These are phyloP conservation scores for Urocolius indicus DNA, from an alignment of 2,113 vertebrate genomes.

Conservation along the genomic window DNA sequence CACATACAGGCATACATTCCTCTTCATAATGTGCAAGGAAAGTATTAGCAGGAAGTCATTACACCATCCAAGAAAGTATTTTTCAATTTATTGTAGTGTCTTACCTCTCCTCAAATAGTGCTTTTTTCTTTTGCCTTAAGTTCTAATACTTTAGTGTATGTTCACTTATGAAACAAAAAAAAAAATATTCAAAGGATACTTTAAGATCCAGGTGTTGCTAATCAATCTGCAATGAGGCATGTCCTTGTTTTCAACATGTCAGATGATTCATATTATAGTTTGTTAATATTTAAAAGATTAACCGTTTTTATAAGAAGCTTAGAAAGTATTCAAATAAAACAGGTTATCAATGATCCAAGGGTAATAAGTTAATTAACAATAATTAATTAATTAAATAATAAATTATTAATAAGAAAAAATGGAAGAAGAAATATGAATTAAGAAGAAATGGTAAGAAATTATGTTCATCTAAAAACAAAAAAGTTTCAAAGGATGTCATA, in stretches of 20 bases:
- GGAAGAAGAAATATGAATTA: not conserved
- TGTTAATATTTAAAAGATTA: not conserved
- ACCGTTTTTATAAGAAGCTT: not conserved
- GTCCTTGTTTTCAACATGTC: not conserved
- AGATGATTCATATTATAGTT: not conserved
- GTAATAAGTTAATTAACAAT: not conserved
- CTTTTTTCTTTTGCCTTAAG: not conserved
- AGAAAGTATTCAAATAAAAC: not conserved
- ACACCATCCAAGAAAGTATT: not conserved
- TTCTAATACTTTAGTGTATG: not conserved
- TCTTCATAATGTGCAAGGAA: not conserved
- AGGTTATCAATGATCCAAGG: not conserved
- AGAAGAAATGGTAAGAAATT: not conserved
- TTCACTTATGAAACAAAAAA: not conserved
- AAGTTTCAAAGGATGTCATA: not conserved
- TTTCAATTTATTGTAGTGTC: not conserved
- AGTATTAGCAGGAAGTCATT: not conserved
- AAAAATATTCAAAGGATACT: not conserved
- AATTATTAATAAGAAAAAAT: too few species aligned
- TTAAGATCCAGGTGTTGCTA: not conserved
- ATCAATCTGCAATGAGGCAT: not conserved
- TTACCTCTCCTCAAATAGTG: not conserved
- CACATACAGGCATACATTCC: accelerated
- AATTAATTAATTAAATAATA: too few species aligned
- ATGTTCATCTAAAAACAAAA: not conserved